Evolutionary conservation across 2,888 invertebrate species (phyloP).

Genomic region (Cabera pusaria): DNA sequence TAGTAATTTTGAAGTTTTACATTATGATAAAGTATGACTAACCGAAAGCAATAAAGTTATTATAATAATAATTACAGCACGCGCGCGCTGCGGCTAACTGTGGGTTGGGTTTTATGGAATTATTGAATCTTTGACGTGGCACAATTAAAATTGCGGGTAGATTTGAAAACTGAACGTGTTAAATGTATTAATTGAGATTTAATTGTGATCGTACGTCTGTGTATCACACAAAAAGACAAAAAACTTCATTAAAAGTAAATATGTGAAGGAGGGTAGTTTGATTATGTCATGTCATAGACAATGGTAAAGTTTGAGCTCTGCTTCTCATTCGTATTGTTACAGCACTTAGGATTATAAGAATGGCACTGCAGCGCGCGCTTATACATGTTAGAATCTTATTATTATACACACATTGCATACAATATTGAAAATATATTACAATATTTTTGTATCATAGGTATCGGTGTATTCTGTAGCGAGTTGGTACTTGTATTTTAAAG

Average conservation of each 20-base stretch:
- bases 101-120: constrained; percentile 7
- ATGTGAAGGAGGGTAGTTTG: too few species aligned
- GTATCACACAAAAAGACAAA: too few species aligned
- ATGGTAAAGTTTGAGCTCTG: constrained; percentile 11
- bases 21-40: constrained; percentile 59
- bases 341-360: constrained; percentile 27
- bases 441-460: constrained; percentile 81
- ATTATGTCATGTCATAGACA: constrained; percentile 13
- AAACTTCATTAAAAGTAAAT: too few species aligned
- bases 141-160: constrained; percentile 18
- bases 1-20: constrained; percentile 82
- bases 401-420: constrained; percentile 74
- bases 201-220: too few species aligned
- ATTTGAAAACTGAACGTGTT: too few species aligned
- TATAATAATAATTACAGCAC: constrained; percentile 57
- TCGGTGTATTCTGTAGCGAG: constrained; percentile 76
- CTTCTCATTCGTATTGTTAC: constrained; percentile 21
- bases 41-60: constrained; percentile 79
- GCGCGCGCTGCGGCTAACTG: constrained; percentile 65
- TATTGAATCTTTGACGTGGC: constrained; percentile 11
- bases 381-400: constrained; percentile 57
- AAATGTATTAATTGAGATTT: too few species aligned
- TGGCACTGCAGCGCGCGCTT: constrained; percentile 69
- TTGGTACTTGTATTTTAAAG: constrained; percentile 73
- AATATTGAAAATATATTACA: constrained; percentile 58